Base-by-base conservation (phyloP, 1,140 invertebrate genomes). In the Heliconius himera region DNA sequence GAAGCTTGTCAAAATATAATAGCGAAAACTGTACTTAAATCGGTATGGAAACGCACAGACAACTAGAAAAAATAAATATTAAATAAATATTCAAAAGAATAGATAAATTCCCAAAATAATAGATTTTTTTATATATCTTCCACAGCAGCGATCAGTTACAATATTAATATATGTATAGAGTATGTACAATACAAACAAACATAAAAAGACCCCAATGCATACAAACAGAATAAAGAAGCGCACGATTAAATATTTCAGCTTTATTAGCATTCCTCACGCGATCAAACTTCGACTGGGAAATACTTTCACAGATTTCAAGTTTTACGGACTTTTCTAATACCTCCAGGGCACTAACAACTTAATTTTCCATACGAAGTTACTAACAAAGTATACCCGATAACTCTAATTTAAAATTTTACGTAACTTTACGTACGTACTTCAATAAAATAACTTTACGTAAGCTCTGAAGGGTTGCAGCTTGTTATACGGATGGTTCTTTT, bases 261-360 rank as follows among this genome's bases (percentile, higher is more conserved):
- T 70, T 76, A 78, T 73, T 73, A 73, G 71, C 51, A 78, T 78
- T 78, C 71, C 77, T 73, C n/a, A 49, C 70, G 56, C 71, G 77
- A 46, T 18, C 20, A 72, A 72, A 77, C 60, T 71, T 72, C 46
- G 66, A 11, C 46, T 76, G 8, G 75, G 26, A 41, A 76, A 77
- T 72, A 72, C 41, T 77, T 66, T 72, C 46, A 9, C 38, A 70
- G 38, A 49, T 77, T 73, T 51, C 26, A 20, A 72, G 70, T 73
- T 77, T 56, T 8, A 22, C 70, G 16, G 74, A 77, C 79, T 77
- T 73, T 80, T 80, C 79, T 80, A 80, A 80, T 76, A 76, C 70
- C 79, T 54, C 73, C 38, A 56, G 70, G 46, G 33, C 74, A 56
- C 71, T 76, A 75, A 79, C 74, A 76, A 79, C 74, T 74, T 73